phyloP scores from a whole-genome alignment of 2,113 vertebrate genomes.

The Anarhynchus alexandrinus region DNA sequence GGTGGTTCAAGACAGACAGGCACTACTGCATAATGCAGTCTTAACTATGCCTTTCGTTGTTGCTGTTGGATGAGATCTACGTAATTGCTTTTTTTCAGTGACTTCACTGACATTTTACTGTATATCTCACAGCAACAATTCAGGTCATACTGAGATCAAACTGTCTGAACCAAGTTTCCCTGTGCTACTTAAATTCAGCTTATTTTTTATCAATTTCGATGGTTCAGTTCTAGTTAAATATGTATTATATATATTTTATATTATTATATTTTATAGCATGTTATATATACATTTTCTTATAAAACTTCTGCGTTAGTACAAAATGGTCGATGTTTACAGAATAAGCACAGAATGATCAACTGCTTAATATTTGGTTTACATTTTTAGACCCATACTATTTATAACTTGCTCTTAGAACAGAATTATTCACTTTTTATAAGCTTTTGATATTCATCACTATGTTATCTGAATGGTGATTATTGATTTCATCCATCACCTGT shows the following conservation, averaged over 20 bases:
- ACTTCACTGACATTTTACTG: not conserved
- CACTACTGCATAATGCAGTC: not conserved
- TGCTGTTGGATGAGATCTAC: not conserved
- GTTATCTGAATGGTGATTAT: not conserved
- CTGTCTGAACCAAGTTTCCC: not conserved
- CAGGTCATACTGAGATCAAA: not conserved
- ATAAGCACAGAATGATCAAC: not conserved
- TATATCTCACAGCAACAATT: not conserved
- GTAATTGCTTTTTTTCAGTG: not conserved
- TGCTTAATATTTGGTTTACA: not conserved
- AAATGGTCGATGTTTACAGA: not conserved
- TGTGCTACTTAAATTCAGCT: not conserved
- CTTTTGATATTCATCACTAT: not conserved
- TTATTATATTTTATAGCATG: no score
- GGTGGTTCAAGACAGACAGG: not conserved
- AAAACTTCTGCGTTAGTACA: not conserved
- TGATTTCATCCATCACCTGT: not conserved
- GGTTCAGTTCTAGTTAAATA: not conserved
- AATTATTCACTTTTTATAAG: not conserved
- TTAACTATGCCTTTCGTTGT: not conserved
- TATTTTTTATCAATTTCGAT: not conserved
- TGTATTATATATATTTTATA: not conserved
- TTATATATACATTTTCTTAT: not conserved
- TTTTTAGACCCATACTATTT: not conserved
- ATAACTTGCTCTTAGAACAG: not conserved